A percentile compares a stretch with the other conserved stretches of the same genome.
Evolutionary conservation across 2,888 invertebrate species (phyloP).

Genomic region (Rhamnusium bicolor): DNA sequence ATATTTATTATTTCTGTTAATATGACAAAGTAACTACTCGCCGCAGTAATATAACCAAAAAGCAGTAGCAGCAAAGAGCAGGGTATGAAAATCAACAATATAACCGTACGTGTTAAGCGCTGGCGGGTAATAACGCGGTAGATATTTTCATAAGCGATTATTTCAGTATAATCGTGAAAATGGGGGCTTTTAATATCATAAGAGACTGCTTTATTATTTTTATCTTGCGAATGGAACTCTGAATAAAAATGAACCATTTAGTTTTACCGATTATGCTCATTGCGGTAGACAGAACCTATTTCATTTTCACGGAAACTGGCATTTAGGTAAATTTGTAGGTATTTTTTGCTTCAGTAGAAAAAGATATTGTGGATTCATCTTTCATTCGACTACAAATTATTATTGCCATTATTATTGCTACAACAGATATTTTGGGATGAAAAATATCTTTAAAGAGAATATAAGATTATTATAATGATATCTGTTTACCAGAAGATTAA

Average conservation of each 20-base stretch:
- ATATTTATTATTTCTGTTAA: constrained; percentile 12
- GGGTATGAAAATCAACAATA: constrained; percentile 59
- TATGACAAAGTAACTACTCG: constrained; percentile 39
- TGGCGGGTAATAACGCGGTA: constrained; percentile 60
- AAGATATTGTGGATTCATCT: too few relatives aligned
- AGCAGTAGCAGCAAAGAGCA: constrained; percentile 26
- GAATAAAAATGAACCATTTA: constrained; percentile 64
- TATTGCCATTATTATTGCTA: too few relatives aligned
- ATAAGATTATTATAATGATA: neutral
- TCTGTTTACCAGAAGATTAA: neutral
- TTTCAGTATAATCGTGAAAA: constrained; percentile 67
- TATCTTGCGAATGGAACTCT: constrained; percentile 61
- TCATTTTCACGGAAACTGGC: neutral
- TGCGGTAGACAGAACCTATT: constrained; percentile 10
- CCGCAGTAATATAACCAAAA: constrained; percentile 28
- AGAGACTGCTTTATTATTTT: constrained; percentile 69
- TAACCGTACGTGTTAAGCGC: constrained; percentile 61
- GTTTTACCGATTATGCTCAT: constrained; percentile 57
- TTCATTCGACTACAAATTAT: too few relatives aligned
- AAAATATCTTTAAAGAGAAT: too few relatives aligned
- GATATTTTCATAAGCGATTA: constrained; percentile 70
- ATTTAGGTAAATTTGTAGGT: neutral
- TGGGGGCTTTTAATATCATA: constrained; percentile 67
- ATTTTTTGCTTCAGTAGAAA: too few relatives aligned
- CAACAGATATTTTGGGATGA: too few relatives aligned